Evolutionary conservation across 2,888 invertebrate species (phyloP).

Genomic region (Xestia c-nigrum): DNA sequence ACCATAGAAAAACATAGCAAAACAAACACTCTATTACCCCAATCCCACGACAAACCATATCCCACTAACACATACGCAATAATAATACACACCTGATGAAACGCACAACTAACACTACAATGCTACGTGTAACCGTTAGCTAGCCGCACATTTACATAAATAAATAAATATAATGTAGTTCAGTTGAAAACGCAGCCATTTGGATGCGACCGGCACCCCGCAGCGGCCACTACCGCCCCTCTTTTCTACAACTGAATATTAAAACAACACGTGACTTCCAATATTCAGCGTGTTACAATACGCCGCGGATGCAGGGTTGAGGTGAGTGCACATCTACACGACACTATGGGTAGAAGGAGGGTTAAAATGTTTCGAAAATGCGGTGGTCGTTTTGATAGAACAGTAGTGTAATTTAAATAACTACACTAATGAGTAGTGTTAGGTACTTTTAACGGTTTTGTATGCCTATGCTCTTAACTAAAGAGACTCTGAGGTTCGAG

Average conservation of each 20-base stretch:
- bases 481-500: no score
- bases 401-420: not conserved
- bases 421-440: no score
- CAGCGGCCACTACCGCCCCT: constrained; percentile 52
- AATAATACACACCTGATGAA: constrained; percentile 56
- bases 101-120: constrained; percentile 46
- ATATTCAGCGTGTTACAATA: constrained; percentile 71
- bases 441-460: not conserved
- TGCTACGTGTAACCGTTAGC: constrained; percentile 55
- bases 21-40: not conserved
- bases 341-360: no score
- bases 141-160: constrained; percentile 60
- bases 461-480: not conserved
- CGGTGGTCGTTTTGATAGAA: not conserved
- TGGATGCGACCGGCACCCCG: constrained; percentile 60
- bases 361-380: not conserved
- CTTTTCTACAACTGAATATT: constrained; percentile 71
- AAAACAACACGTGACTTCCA: constrained; percentile 71
- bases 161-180: constrained; percentile 64
- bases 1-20: not conserved
- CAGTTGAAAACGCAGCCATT: constrained; percentile 62
- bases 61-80: constrained; percentile 8
- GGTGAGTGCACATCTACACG: constrained; percentile 35
- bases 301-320: constrained; percentile 56
- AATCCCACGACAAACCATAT: constrained; percentile 8